Base-by-base conservation (phyloP, 1,140 invertebrate species). In the Anastatus disparis region DNA sequence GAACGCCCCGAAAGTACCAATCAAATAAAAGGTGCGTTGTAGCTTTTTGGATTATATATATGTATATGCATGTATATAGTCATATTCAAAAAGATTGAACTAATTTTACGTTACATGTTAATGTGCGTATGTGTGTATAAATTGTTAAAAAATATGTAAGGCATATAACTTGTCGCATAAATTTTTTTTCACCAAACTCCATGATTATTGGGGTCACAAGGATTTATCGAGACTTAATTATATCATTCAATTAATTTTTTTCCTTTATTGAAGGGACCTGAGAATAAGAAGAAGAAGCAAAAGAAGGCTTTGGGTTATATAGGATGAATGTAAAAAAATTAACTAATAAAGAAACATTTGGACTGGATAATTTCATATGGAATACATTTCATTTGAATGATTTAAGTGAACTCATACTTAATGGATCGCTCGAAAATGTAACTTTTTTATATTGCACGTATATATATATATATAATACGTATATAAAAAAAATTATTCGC, bases 1-100 rank as follows among this genome's bases (percentile, higher is more conserved):
- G 52, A 56, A 58, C 12, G 10, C 27, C 53, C 58, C 73, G 52
- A 71, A 75, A 75, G 72, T 77, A 77, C 77, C 74, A 77, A 77
- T 76, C 74, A 73, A 71, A 75, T 71, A n/a, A n/a, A n/a, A n/a
- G n/a, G 71, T 63, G 46, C 46, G n/a, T n/a, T n/a, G n/a, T n/a
- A n/a, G n/a, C n/a, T n/a, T n/a, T n/a, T n/a, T n/a, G 56, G 20
- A 26, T 35, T 35, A 10, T 35, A 35, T 35, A 35, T 10, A 10
- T 35, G 31, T 35, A 4, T 4, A 35, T 35, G 31, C 31, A n/a
- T n/a, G n/a, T 35, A 35, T 10, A 10, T 17, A 13, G 56, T 42
- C n/a, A n/a, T n/a, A n/a, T n/a, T n/a, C n/a, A n/a, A n/a, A n/a
- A n/a, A n/a, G n/a, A n/a, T n/a, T n/a, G n/a, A n/a, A n/a, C n/a